Conservation (phyloP, 2,113 vertebrate species). For the Otus sunia region DNA sequence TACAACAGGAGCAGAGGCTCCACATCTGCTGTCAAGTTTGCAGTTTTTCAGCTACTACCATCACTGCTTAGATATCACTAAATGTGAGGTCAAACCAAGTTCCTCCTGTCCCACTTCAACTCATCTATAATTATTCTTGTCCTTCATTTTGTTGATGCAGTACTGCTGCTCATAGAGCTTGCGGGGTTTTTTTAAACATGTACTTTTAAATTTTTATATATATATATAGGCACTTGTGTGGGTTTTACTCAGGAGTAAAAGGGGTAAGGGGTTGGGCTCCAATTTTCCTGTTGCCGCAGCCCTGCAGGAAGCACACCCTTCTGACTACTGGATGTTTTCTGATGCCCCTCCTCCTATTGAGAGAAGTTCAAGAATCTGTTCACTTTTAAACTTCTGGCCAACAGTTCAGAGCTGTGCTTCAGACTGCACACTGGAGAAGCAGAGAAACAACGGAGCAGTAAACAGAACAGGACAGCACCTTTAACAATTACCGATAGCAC, state of each 20-base stretch:
- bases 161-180: background rate
- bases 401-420: background rate
- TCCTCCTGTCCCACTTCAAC: background rate
- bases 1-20: background rate
- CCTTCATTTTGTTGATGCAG: background rate
- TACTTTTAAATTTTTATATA: background rate
- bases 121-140: background rate
- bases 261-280: background rate
- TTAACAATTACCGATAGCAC: slow-evolving; percentile 84
- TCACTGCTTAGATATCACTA: background rate
- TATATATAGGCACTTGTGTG: background rate
- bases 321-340: background rate
- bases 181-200: background rate
- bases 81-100: background rate
- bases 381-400: background rate
- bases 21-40: background rate
- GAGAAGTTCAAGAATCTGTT: background rate
- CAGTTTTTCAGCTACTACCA: background rate
- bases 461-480: slow-evolving; percentile 73
- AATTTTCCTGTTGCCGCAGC: background rate
- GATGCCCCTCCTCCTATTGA: background rate
- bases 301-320: background rate
- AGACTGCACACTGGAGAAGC: background rate
- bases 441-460: background rate
- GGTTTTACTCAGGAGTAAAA: background rate